Evolutionary conservation across 2,113 vertebrate species (phyloP).

Genomic region (Grammomys dolichurus): DNA sequence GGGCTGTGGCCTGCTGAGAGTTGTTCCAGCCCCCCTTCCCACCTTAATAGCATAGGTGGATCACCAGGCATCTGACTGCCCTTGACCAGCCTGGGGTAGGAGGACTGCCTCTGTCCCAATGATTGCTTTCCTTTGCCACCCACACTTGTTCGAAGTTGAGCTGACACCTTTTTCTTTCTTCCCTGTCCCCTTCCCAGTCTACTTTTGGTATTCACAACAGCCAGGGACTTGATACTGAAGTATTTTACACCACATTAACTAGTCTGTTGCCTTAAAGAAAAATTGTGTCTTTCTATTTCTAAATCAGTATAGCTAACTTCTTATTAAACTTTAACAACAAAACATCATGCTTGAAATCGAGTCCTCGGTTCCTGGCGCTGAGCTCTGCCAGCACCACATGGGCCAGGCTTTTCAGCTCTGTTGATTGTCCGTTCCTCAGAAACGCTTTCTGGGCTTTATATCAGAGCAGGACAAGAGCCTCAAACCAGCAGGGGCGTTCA

Average conservation of each 20-base stretch:
- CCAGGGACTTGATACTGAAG: constrained; percentile 79
- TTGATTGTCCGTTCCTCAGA: constrained; percentile 74
- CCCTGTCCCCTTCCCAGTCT: background rate
- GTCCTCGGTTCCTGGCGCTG: constrained; percentile 77
- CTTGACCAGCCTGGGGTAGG: background rate
- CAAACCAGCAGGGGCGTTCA: constrained; percentile 80
- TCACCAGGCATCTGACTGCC: background rate
- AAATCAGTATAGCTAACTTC: constrained; percentile 74
- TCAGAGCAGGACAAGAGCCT: constrained; percentile 77
- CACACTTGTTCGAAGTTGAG: constrained; percentile 64
- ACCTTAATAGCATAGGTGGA: constrained; percentile 8
- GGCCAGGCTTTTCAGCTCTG: constrained; percentile 74
- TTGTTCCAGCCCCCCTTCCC: constrained; percentile 29
- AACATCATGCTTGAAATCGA: constrained; percentile 68
- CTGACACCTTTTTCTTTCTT: background rate
- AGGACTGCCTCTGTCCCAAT: constrained; percentile 49
- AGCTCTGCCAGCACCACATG: constrained; percentile 63
- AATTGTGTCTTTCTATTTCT: constrained; percentile 41
- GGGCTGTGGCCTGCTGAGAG: constrained; percentile 37
- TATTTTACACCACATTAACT: constrained; percentile 83
- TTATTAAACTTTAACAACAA: constrained; percentile 70
- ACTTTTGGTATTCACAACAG: constrained; percentile 79
- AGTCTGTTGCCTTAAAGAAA: constrained; percentile 81
- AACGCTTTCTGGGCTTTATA: constrained; percentile 80
- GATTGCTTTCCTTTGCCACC: constrained; percentile 54